phyloP scores from a whole-genome alignment of 2,113 vertebrate species.

The Chaetura pelagica region DNA sequence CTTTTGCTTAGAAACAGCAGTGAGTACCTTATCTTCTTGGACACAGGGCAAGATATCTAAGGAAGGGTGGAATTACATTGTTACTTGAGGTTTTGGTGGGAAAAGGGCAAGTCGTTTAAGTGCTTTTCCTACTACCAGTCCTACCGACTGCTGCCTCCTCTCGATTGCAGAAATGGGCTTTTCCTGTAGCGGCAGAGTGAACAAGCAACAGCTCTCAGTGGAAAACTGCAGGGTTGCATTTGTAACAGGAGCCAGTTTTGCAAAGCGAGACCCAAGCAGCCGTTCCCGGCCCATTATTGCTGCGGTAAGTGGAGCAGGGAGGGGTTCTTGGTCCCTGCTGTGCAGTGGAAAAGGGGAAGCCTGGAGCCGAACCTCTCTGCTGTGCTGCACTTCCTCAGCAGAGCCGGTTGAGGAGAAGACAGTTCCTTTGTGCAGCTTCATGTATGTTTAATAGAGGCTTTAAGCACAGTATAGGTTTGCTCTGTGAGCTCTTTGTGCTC shows the following conservation, averaged over 20 bases:
- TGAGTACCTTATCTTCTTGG: accelerated
- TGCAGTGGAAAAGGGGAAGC: neutral
- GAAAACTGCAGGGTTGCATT: neutral
- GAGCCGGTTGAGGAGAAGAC: neutral
- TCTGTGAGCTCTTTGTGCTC: neutral
- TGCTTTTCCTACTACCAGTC: neutral
- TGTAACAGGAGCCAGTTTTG: neutral
- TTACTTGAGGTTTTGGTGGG: neutral
- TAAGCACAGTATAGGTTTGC: constrained; percentile 14
- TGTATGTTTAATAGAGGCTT: neutral
- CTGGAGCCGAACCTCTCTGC: neutral
- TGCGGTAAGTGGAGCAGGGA: neutral
- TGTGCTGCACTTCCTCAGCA: neutral
- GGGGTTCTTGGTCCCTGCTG: neutral
- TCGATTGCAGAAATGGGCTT: neutral
- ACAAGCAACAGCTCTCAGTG: neutral
- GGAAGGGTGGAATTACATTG: neutral
- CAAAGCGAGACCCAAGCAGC: neutral
- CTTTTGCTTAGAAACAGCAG: neutral
- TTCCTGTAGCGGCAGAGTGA: neutral
- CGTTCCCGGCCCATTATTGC: neutral
- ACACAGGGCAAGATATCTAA: accelerated
- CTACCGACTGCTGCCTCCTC: accelerated
- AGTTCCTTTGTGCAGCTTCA: neutral
- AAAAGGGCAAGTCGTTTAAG: neutral